Evolutionary conservation across 2,888 invertebrate species (phyloP).

Genomic region (Lycocerus yunnanus): DNA sequence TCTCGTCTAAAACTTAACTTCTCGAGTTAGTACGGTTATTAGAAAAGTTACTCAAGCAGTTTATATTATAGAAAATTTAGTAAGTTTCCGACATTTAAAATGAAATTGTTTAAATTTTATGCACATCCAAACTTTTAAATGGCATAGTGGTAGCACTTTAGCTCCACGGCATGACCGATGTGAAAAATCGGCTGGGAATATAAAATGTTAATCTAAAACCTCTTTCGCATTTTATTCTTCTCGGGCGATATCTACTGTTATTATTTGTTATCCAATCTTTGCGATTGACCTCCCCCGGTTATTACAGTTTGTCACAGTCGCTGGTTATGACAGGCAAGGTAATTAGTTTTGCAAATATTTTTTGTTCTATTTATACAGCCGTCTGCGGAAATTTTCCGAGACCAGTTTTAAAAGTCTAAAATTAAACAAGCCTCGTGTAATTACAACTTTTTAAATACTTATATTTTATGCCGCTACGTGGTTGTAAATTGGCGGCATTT

Average conservation of each 20-base stretch:
- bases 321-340: constrained; percentile 32
- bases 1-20: not conserved
- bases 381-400: constrained; percentile 5
- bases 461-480: not conserved
- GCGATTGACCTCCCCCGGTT: constrained; percentile 34
- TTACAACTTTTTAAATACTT: constrained; percentile 10
- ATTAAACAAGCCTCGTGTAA: not conserved
- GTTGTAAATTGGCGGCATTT: constrained; percentile 4
- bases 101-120: not conserved
- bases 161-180: constrained; percentile 20
- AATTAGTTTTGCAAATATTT: constrained; percentile 32
- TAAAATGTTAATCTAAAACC: constrained; percentile 37
- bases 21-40: not conserved
- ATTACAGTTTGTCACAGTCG: constrained; percentile 34
- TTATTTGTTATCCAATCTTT: constrained; percentile 32
- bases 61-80: not conserved
- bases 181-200: constrained; percentile 6
- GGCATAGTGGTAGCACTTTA: not conserved
- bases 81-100: not conserved
- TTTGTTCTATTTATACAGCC: constrained; percentile 4
- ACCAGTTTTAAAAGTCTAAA: constrained; percentile 4
- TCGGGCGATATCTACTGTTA: constrained; percentile 34
- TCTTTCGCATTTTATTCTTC: constrained; percentile 15
- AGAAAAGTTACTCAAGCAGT: not conserved
- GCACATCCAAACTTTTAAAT: not conserved